Conservation (phyloP, 2,797 vertebrate genomes). For the Cheracebus regulus region DNA sequence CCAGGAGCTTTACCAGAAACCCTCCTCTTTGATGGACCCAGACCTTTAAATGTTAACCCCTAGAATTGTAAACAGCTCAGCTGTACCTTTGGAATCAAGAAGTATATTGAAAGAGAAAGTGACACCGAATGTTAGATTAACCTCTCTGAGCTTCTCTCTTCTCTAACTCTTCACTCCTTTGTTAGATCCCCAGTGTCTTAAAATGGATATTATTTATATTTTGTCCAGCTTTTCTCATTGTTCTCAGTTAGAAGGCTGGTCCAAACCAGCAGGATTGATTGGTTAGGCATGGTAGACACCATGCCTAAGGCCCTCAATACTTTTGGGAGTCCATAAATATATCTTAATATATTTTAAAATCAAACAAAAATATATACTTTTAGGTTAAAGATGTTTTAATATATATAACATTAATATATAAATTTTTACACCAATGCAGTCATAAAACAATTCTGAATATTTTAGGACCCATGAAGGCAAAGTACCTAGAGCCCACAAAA, state of each 20-base stretch:
- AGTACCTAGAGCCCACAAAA: not conserved
- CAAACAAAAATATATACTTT: not conserved
- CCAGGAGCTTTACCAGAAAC: not conserved
- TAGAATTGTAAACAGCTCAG: not conserved
- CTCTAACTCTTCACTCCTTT: not conserved
- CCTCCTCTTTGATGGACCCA: not conserved
- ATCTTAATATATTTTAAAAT: not conserved
- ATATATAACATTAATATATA: not conserved
- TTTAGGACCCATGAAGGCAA: not conserved
- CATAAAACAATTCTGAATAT: not conserved
- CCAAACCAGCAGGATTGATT: not conserved
- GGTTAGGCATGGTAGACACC: not conserved
- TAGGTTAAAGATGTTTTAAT: not conserved
- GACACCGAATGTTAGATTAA: not conserved
- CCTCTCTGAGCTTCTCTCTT: not conserved
- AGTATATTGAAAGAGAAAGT: not conserved
- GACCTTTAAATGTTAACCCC: not conserved
- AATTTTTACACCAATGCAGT: not conserved
- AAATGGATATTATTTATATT: not conserved
- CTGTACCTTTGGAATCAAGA: not conserved
- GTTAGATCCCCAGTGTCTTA: not conserved
- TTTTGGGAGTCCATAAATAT: not conserved
- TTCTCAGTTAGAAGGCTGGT: not conserved
- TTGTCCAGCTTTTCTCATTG: not conserved
- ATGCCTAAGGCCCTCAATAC: not conserved